phyloP scores from a whole-genome alignment of 2,888 invertebrate species.

The Druceiella hillmani region DNA sequence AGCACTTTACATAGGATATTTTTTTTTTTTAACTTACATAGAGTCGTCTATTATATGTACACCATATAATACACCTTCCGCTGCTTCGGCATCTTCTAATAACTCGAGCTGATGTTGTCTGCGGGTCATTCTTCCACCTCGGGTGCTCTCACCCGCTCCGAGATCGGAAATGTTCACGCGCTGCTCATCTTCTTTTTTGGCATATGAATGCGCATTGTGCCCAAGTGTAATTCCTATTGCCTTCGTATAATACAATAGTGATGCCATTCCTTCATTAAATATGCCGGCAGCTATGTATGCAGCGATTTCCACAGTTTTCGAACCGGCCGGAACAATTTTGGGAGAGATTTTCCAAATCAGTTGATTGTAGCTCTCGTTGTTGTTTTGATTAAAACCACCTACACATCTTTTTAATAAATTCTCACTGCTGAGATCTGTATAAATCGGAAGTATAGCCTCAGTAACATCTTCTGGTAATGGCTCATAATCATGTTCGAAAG shows the following conservation, averaged over 20 bases:
- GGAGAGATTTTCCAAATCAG: constrained; percentile 8
- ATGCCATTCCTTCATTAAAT: constrained; percentile 23
- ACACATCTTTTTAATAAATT: constrained; percentile 1
- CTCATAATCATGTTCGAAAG: too few relatives aligned
- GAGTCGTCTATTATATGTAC: neutral
- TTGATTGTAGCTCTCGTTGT: constrained; percentile 12
- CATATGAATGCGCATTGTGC: constrained; percentile 16
- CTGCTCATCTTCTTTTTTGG: constrained; percentile 12
- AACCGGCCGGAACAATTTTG: constrained; percentile 16
- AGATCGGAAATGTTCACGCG: constrained; percentile 18
- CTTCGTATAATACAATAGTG: constrained; percentile 15
- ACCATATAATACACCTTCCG: neutral
- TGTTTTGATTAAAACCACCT: neutral
- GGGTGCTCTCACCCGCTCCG: constrained; percentile 12
- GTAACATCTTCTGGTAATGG: too few relatives aligned
- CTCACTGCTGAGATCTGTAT: too few relatives aligned
- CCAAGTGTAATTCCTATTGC: constrained; percentile 15
- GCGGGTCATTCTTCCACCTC: too few relatives aligned
- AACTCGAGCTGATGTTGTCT: too few relatives aligned
- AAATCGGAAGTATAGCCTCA: too few relatives aligned
- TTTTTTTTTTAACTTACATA: constrained; percentile 11
- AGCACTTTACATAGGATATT: constrained; percentile 1
- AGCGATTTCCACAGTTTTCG: constrained; percentile 21
- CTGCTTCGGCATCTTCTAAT: neutral
- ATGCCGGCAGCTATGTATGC: constrained; percentile 19